Evolutionary conservation across 2,888 invertebrate genomes (phyloP), one percentile per base, ranked within the genome.

Genomic region (Drosophila fulvimacula): DNA sequence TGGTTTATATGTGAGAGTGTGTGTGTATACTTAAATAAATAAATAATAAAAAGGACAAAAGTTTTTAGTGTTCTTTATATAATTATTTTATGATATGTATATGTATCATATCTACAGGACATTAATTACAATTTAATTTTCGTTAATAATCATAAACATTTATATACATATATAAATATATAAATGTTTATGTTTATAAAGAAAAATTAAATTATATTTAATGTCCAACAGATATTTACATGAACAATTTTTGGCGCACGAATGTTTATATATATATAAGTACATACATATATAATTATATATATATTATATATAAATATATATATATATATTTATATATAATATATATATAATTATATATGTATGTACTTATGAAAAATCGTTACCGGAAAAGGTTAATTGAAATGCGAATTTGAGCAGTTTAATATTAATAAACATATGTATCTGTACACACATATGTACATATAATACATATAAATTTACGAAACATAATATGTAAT

Each of bases 211-310:
- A 36, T 13, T 36, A 15, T 36, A 38, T 15, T 36, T 15, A 15
- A 42, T 17, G 11, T 11, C 42, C 10, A 34, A 62, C 36, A 21
- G 42, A 42, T 27, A 36, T 30, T 17, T 24, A 30, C 30, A 30
- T 30, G 1, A 30, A 30, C n/a, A 39, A 51, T 51, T 44, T 36
- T 49, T 51, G 36, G 63, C 48, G 63, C 36, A 53, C 53, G 24
- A 34, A 32, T 32, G 5, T 11, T 13, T 11, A 5, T 19, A 19
- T 42, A 11, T 11, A 42, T 42, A 11, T 19, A 19, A 2, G 1
- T 11, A 19, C 11, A 6, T 19, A 41, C 11, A 41, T 41, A 19
- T 19, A 11, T 7, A 41, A 11, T 19, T 41, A 6, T 36, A 15
- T 6, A 15, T 6, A 36, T 6, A 41, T 5, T 10, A 39, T 17